Percentiles rank a stretch among this genome's conserved stretches.
Evolutionary conservation across 2,797 vertebrate species (phyloP).

Genomic region (Paratrypauchen microcephalus): DNA sequence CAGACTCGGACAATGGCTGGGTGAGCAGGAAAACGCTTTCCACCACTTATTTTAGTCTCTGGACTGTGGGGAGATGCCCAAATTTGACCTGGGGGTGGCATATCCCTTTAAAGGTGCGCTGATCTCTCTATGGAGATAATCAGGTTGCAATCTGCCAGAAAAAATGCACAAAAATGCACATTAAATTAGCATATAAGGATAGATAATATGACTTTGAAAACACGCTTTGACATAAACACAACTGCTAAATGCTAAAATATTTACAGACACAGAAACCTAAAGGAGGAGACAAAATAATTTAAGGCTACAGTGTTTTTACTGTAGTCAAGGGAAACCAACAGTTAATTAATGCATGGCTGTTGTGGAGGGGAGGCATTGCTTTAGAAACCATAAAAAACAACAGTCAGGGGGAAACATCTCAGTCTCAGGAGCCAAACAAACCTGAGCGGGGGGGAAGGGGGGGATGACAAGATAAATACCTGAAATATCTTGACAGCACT

Average conservation of each 20-base stretch:
- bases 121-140: background rate
- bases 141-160: too few species aligned
- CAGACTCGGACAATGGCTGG: too few species aligned
- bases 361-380: conserved; percentile 16
- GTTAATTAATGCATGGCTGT: background rate
- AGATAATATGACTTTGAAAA: background rate
- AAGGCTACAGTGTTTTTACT: background rate
- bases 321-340: background rate
- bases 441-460: conserved; percentile 12
- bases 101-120: background rate
- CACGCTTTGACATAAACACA: background rate
- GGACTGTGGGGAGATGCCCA: too few species aligned
- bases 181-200: too few species aligned
- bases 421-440: conserved; percentile 50
- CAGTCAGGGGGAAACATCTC: conserved; percentile 18
- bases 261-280: background rate
- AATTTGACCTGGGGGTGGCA: too few species aligned
- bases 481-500: conserved; percentile 58
- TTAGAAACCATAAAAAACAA: conserved; percentile 42
- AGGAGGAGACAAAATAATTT: background rate
- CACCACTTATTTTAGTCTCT: too few species aligned
- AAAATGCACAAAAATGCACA: too few species aligned
- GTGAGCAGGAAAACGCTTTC: too few species aligned
- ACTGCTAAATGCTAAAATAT: background rate
- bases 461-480: conserved; percentile 51